These are phyloP conservation scores for Galerucella calmariensis DNA, from an alignment of 2,888 invertebrate species.

Conservation along the genomic window DNA sequence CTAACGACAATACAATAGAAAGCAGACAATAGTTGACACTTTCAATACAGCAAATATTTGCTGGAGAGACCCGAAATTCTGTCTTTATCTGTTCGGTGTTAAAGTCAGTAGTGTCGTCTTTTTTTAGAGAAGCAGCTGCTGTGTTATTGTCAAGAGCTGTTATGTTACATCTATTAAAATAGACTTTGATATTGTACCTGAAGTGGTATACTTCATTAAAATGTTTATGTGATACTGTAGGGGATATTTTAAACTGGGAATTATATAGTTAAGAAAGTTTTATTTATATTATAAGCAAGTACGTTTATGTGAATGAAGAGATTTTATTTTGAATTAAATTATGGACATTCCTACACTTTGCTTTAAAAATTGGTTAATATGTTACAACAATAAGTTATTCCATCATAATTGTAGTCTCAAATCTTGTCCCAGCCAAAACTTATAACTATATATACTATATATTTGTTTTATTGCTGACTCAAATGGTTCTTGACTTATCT, in stretches of 20 bases:
- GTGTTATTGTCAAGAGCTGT: slow-evolving; percentile 60
- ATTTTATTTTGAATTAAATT: neutral
- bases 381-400: too few species aligned
- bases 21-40: slow-evolving; percentile 65
- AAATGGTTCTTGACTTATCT: too few species aligned
- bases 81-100: slow-evolving; percentile 51
- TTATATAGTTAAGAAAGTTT: slow-evolving; percentile 6
- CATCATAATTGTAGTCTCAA: too few species aligned
- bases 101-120: slow-evolving; percentile 48
- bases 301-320: neutral
- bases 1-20: slow-evolving; percentile 61
- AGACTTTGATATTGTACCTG: slow-evolving; percentile 62
- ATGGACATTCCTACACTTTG: too few species aligned
- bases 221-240: slow-evolving; percentile 62
- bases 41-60: slow-evolving; percentile 65
- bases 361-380: too few species aligned
- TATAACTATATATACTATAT: too few species aligned
- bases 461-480: too few species aligned
- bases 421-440: too few species aligned
- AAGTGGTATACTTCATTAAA: slow-evolving; percentile 65
- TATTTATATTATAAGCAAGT: slow-evolving; percentile 1
- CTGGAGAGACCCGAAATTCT: slow-evolving; percentile 52
- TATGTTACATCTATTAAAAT: slow-evolving; percentile 64
- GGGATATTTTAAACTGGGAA: slow-evolving; percentile 53
- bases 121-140: slow-evolving; percentile 59